Conservation (phyloP, 2,888 invertebrate genomes). For the Eupithecia centaureata region DNA sequence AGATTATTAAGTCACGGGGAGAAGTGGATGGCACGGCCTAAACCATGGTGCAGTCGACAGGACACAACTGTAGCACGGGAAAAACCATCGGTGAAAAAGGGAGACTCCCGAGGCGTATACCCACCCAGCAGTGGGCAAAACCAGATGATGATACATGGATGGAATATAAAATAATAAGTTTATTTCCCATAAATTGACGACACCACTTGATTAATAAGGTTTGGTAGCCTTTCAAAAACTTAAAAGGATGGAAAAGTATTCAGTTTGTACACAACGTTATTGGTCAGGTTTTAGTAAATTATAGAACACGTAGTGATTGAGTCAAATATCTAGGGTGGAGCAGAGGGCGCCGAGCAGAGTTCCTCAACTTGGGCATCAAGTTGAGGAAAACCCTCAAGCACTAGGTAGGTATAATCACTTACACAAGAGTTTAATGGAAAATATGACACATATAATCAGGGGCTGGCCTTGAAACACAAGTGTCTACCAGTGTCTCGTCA, state of each 20-base stretch:
- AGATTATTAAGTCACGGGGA: too few species aligned
- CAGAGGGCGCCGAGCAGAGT: constrained; percentile 29
- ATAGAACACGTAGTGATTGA: constrained; percentile 24
- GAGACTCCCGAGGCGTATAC: not conserved
- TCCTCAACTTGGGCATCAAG: constrained; percentile 21
- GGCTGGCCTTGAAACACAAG: too few species aligned
- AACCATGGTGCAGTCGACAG: too few species aligned
- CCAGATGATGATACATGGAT: not conserved
- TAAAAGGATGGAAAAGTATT: not conserved
- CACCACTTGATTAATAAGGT: not conserved
- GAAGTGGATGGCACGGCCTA: not conserved
- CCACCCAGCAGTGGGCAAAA: not conserved
- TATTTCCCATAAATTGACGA: not conserved
- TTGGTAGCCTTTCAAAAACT: not conserved
- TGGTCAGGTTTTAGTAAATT: not conserved
- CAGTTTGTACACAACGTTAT: not conserved
- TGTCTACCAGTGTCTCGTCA: too few species aligned
- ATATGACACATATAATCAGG: not conserved
- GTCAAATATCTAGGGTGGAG: constrained; percentile 39
- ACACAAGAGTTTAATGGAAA: not conserved
- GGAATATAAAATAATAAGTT: not conserved
- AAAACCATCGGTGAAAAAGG: too few species aligned
- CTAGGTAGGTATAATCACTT: constrained; percentile 28
- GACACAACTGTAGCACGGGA: not conserved
- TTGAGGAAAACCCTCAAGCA: constrained; percentile 37